These are phyloP conservation scores for Gallirallus australis DNA, from an alignment of 2,797 vertebrate species.

Conservation along the genomic window DNA sequence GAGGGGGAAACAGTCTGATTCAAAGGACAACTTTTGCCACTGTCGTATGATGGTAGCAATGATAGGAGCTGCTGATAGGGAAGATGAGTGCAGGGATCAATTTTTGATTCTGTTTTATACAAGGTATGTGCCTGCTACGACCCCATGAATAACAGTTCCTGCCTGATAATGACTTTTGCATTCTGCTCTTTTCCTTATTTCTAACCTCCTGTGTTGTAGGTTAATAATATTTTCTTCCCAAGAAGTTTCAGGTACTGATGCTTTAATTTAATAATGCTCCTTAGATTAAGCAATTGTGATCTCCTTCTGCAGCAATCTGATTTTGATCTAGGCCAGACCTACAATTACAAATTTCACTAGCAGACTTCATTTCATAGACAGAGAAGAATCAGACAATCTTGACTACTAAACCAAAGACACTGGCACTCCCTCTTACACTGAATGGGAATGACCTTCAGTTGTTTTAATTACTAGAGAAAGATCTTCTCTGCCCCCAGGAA, in stretches of 20 bases:
- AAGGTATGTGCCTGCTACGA: not conserved
- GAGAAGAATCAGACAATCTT: not conserved
- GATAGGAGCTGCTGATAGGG: not conserved
- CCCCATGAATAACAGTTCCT: not conserved
- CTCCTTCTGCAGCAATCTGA: not conserved
- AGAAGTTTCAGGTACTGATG: not conserved
- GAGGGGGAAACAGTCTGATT: not conserved
- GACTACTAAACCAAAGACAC: not conserved
- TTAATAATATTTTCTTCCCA: not conserved
- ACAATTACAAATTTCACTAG: not conserved
- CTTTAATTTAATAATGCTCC: not conserved
- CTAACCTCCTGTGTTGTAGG: not conserved
- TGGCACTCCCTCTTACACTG: not conserved
- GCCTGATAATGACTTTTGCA: not conserved
- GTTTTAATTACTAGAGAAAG: not conserved
- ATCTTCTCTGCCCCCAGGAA: not conserved
- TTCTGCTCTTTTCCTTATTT: not conserved
- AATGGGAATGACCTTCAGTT: not conserved
- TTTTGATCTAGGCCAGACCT: not conserved
- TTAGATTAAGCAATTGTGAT: not conserved
- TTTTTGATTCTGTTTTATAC: not conserved
- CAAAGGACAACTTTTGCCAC: not conserved
- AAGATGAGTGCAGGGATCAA: not conserved
- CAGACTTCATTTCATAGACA: not conserved
- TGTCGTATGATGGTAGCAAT: not conserved